Evolutionary conservation across 2,888 invertebrate genomes (phyloP).

Genomic region (Cheilosia urbana): DNA sequence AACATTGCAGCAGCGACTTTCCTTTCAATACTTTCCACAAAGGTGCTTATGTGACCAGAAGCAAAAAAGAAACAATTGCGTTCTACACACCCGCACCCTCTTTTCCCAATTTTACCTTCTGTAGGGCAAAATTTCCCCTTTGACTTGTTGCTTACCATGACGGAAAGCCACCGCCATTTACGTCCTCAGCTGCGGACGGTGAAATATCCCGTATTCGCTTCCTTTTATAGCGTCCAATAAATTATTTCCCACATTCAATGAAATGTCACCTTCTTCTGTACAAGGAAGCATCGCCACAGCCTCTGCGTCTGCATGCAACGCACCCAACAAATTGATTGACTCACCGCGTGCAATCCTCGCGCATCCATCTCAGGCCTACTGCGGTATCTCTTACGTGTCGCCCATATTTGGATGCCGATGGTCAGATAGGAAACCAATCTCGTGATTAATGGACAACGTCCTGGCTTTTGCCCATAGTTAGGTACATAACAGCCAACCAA

Average conservation of each 20-base stretch:
- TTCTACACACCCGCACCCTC: too few relatives aligned
- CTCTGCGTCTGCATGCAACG: constrained; percentile 44
- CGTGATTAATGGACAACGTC: constrained; percentile 65
- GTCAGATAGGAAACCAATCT: constrained; percentile 34
- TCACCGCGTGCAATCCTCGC: constrained; percentile 28
- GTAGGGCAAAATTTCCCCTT: constrained; percentile 40
- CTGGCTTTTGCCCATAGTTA: constrained; percentile 54
- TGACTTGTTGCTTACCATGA: constrained; percentile 58
- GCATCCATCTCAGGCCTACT: constrained; percentile 25
- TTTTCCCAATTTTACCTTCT: too few relatives aligned
- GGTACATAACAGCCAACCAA: constrained; percentile 41
- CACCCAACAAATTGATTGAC: constrained; percentile 68
- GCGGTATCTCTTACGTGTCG: constrained; percentile 66
- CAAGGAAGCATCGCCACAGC: constrained; percentile 40
- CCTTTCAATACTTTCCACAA: too few relatives aligned
- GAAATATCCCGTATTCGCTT: constrained; percentile 21
- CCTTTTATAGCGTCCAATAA: constrained; percentile 64
- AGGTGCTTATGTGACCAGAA: too few relatives aligned
- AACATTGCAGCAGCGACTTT: too few relatives aligned
- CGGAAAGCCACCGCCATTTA: constrained; percentile 33
- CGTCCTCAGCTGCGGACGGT: constrained; percentile 18
- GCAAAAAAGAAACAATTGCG: too few relatives aligned
- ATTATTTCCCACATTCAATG: constrained; percentile 41
- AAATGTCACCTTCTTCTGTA: constrained; percentile 50
- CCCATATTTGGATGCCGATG: constrained; percentile 66